Conservation (phyloP, 2,113 vertebrate genomes). For the Dasyornis broadbenti region DNA sequence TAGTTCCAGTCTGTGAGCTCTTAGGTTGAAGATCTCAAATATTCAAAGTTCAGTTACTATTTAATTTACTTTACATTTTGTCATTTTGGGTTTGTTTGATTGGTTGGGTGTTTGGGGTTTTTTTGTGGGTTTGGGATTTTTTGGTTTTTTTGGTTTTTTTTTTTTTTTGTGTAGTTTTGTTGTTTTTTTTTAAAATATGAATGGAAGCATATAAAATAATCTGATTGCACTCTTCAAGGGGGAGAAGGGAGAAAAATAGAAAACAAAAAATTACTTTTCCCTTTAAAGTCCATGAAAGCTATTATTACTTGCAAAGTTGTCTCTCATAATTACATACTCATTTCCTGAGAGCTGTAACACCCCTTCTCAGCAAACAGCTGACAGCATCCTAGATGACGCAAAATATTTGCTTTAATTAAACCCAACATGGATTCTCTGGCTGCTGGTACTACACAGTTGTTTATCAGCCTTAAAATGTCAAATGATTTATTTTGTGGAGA, state of each 20-base stretch:
- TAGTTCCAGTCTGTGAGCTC: neutral
- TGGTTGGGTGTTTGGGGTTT: neutral
- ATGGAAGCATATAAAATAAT: neutral
- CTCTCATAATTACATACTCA: neutral
- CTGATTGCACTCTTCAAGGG: rapidly evolving
- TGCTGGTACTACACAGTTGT: neutral
- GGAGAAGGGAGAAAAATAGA: rapidly evolving
- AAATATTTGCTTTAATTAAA: neutral
- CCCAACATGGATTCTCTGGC: neutral
- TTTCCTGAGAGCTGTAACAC: neutral
- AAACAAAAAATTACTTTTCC: rapidly evolving
- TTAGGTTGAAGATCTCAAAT: neutral
- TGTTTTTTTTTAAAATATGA: neutral
- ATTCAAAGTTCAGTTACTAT: neutral
- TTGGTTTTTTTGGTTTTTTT: neutral
- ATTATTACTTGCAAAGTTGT: neutral
- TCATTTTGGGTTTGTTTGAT: neutral
- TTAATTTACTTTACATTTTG: neutral
- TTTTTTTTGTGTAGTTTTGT: neutral
- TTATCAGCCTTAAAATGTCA: neutral
- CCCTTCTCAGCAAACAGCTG: neutral
- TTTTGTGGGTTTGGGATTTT: neutral
- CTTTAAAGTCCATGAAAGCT: neutral
- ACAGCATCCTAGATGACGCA: neutral
- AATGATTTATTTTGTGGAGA: neutral